A percentile compares a stretch with the other conserved stretches of the same genome.
These are phyloP conservation scores for Meganola albula DNA, from an alignment of 2,888 invertebrate genomes.

Conservation along the genomic window DNA sequence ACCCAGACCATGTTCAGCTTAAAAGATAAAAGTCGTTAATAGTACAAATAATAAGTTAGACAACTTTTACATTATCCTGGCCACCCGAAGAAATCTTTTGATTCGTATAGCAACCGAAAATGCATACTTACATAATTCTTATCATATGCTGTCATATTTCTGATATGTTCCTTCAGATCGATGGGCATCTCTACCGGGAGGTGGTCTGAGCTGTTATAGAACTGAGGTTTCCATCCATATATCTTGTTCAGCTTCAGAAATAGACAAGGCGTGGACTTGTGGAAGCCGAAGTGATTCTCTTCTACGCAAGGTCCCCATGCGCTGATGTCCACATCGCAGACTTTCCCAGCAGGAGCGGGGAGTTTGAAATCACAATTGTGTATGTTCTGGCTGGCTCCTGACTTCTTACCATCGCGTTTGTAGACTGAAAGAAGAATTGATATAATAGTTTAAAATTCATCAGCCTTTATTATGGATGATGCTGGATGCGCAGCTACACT, in stretches of 20 bases:
- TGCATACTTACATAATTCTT: conserved; percentile 59
- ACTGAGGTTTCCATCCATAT: conserved; percentile 91
- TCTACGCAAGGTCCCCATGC: conserved; percentile 88
- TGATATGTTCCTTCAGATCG: conserved; percentile 83
- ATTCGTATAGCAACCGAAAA: background rate
- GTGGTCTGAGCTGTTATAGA: conserved; percentile 83
- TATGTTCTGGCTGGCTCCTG: conserved; percentile 85
- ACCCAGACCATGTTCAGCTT: conserved; percentile 92
- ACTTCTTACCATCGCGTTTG: conserved; percentile 83
- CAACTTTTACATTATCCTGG: background rate
- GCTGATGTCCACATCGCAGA: conserved; percentile 92
- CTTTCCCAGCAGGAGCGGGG: conserved; percentile 83
- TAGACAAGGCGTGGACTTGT: conserved; percentile 94
- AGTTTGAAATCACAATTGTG: conserved; percentile 86
- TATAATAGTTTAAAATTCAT: no score
- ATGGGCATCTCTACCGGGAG: conserved; percentile 87
- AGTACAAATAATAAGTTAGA: no score
- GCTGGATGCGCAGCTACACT: no score
- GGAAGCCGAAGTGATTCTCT: conserved; percentile 92
- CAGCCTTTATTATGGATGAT: no score
- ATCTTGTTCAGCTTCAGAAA: conserved; percentile 97
- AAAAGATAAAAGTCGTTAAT: conserved; percentile 23
- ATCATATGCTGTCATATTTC: conserved; percentile 65
- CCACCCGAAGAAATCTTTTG: background rate
- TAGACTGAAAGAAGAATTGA: conserved; percentile 79